Base-by-base conservation (phyloP, 2,888 invertebrate genomes). In the Diarsia mendica region DNA sequence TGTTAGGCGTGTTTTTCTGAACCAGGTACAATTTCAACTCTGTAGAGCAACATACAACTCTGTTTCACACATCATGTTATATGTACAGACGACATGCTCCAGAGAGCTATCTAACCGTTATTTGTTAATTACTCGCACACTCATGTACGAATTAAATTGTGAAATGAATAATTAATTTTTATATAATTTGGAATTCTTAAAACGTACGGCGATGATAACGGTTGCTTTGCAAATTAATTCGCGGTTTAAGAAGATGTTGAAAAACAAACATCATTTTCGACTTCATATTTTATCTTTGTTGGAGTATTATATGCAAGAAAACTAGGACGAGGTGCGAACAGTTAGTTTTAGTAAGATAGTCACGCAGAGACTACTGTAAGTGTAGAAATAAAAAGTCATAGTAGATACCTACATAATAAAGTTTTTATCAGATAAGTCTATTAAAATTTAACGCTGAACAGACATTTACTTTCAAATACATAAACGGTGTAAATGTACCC, bases 271-370 rank as follows among this genome's bases (percentile, higher is more conserved):
- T 84, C 76, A 75, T 67, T 82, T 76, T 77, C 71, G 60, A 61
- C 69, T 67, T 70, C 33, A 67, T 66, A 65, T 76, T 70, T 68
- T 77, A 64, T 85, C 51, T 79, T 67, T 73, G 68, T 80, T 80
- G 49, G 83, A 79, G 49, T 86, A 86, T 89, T 81, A 86, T 73
- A 81, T 85, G 80, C 75, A 88, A 86, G 80, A 78, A 88, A 91
- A 89, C 87, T 89, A 86, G 89, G 79, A 81, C 88, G 82, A 81
- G 88, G 80, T 85, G 84, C 80, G 83, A 82, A 87, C 85, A 72
- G 88, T 85, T 78, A 79, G 53, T 83, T 85, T 86, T 86, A 86
- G 85, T 83, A 85, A 85, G 75, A 76, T 76, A 83, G 48, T 49
- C 55, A 71, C 71, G 77, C 67, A 83, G 80, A 46, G 46, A 73